These are phyloP conservation scores for Artibeus lituratus DNA, from an alignment of 2,797 vertebrate species.

Conservation along the genomic window DNA sequence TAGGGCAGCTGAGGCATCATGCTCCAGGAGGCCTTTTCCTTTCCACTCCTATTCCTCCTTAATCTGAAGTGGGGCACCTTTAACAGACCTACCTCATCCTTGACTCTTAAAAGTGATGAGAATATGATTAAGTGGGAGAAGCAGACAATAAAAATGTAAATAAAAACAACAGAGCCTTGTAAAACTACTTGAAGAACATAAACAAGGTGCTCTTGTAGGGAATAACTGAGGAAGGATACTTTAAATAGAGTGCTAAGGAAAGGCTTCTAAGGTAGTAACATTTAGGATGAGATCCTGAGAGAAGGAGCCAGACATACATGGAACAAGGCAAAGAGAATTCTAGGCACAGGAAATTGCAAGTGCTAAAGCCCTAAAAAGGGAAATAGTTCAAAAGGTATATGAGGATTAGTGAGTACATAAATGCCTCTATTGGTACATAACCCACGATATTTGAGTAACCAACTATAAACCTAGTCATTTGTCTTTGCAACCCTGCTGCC, in stretches of 20 bases:
- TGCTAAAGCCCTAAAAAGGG: neutral
- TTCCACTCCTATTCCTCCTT: neutral
- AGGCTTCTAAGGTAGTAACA: neutral
- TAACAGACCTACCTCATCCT: neutral
- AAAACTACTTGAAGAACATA: neutral
- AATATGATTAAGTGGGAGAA: neutral
- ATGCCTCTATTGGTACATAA: neutral
- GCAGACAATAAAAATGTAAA: neutral
- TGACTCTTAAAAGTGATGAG: neutral
- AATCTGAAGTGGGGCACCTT: neutral
- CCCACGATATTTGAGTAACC: neutral
- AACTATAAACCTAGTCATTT: neutral
- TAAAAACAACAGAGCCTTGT: neutral
- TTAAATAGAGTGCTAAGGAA: neutral
- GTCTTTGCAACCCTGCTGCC: neutral
- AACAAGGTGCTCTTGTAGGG: neutral
- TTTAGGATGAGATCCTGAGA: neutral
- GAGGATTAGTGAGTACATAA: neutral
- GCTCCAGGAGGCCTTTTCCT: neutral
- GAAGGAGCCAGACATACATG: neutral
- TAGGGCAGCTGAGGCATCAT: neutral
- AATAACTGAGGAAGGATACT: neutral
- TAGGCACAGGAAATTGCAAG: neutral
- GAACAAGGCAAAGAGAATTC: neutral
- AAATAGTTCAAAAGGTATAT: neutral